Evolutionary conservation across 2,113 vertebrate genomes (phyloP).

Genomic region (Vombatus ursinus): DNA sequence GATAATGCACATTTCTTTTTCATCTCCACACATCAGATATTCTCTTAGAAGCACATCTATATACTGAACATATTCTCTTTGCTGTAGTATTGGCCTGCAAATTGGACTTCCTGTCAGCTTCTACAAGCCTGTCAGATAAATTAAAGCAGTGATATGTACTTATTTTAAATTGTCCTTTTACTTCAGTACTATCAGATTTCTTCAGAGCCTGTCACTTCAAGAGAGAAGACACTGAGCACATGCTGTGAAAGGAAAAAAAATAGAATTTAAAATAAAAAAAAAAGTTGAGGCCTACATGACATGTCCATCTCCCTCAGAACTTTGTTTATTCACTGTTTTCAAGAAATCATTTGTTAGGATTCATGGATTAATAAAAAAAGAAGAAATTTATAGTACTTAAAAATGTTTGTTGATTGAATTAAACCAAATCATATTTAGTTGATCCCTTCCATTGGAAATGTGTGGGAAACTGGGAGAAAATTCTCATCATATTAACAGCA

Average conservation of each 20-base stretch:
- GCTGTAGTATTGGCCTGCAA: slow-evolving; percentile 53
- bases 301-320: neutral
- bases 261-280: slow-evolving; percentile 55
- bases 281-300: neutral
- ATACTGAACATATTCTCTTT: slow-evolving; percentile 66
- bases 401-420: neutral
- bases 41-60: slow-evolving; percentile 57
- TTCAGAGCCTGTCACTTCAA: slow-evolving; percentile 62
- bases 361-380: neutral
- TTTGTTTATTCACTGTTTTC: slow-evolving; percentile 36
- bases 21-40: slow-evolving; percentile 51
- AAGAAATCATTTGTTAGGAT: slow-evolving; percentile 1
- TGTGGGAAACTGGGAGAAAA: slow-evolving; percentile 6
- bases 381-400: neutral
- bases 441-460: slow-evolving; percentile 6
- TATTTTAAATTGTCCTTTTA: slow-evolving; percentile 75
- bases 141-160: slow-evolving; percentile 64
- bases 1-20: slow-evolving; percentile 62
- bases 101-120: slow-evolving; percentile 65
- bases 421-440: neutral
- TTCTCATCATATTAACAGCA: neutral
- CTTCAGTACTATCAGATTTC: slow-evolving; percentile 69
- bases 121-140: slow-evolving; percentile 67
- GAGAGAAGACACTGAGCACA: slow-evolving; percentile 56
- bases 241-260: slow-evolving; percentile 49